Percentiles rank a stretch among this genome's conserved stretches.
Evolutionary conservation across 2,797 vertebrate genomes (phyloP).

Genomic region (Phrynocephalus vlangalii): DNA sequence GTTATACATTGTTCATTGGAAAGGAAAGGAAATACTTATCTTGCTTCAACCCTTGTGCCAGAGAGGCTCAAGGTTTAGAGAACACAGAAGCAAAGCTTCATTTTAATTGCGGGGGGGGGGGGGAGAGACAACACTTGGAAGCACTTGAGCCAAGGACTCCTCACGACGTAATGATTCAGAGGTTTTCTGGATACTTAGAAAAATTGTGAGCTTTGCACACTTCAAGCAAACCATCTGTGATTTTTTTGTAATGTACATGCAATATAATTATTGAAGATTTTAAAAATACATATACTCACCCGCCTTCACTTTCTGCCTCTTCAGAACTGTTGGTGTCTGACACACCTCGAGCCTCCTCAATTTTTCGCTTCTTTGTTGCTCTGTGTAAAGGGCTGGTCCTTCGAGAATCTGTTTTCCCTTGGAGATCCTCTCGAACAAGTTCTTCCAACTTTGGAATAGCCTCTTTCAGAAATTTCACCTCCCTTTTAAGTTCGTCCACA

Average conservation of each 20-base stretch:
- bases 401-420: constrained; percentile 68
- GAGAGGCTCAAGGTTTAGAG: not conserved
- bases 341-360: constrained; percentile 53
- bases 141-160: constrained; percentile 9
- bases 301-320: constrained; percentile 84
- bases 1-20: not conserved
- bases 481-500: constrained; percentile 91
- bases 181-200: not conserved
- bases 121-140: not conserved
- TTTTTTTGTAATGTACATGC: not conserved
- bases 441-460: constrained; percentile 87
- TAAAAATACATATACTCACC: constrained; percentile 72
- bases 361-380: constrained; percentile 82
- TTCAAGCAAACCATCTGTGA: not conserved
- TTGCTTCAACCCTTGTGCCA: too few relatives aligned
- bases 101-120: not conserved
- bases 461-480: constrained; percentile 88
- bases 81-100: not conserved
- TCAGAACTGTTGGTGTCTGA: constrained; percentile 80
- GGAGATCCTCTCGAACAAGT: constrained; percentile 87
- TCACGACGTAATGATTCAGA: not conserved
- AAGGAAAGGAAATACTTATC: not conserved
- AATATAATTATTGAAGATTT: not conserved
- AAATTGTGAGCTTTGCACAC: not conserved
- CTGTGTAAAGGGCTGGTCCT: constrained; percentile 82